These are phyloP conservation scores for Ametastegia equiseti DNA, from an alignment of 2,888 invertebrate species.

Conservation along the genomic window DNA sequence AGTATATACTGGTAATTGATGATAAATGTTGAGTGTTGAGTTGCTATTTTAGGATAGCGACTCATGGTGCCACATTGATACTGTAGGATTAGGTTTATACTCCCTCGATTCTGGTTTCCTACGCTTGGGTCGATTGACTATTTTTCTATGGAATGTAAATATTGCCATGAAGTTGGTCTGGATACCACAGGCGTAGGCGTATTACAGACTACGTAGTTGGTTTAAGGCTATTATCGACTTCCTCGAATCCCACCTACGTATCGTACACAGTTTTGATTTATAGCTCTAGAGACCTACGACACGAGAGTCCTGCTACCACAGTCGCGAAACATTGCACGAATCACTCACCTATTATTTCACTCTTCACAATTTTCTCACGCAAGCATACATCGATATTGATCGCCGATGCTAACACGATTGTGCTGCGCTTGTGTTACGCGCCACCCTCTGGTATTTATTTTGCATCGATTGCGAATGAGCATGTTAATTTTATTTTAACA, in stretches of 20 bases:
- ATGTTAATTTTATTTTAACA: conserved; percentile 1
- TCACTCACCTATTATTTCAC: conserved; percentile 28
- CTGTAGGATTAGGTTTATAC: neutral
- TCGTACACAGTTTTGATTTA: neutral
- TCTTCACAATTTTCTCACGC: conserved; percentile 27
- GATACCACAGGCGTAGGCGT: neutral
- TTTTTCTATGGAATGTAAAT: neutral
- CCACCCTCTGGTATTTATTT: neutral
- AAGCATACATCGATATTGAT: conserved; percentile 24
- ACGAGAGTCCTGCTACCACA: conserved; percentile 10
- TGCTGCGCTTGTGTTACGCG: neutral
- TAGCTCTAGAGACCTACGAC: neutral
- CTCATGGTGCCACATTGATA: neutral
- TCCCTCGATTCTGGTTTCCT: neutral
- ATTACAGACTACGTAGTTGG: neutral
- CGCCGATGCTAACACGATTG: neutral
- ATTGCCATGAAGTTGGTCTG: conserved; percentile 40
- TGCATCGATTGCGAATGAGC: neutral
- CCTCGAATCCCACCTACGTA: neutral
- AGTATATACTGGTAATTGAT: neutral
- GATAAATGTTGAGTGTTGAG: neutral
- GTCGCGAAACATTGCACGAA: conserved; percentile 32
- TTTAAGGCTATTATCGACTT: neutral
- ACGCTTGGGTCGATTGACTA: neutral
- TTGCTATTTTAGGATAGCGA: neutral